Evolutionary conservation across 2,888 invertebrate species (phyloP), one percentile per base, ranked within the genome.

Genomic region (Hypercompe scribonia): DNA sequence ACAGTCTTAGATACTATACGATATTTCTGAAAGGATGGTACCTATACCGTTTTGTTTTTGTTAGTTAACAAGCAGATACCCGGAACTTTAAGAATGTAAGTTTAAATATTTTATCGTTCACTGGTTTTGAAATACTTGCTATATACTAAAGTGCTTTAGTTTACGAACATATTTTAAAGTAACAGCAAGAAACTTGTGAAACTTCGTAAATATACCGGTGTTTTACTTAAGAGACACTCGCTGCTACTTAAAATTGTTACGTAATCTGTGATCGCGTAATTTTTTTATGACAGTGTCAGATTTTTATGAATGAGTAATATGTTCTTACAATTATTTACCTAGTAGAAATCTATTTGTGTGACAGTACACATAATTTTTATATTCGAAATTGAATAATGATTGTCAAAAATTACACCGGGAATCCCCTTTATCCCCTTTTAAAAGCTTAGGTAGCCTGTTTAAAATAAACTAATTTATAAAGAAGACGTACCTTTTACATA

Each of bases 71-170:
- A 58, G 15, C 50, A 68, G 61, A 68, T 68, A 31, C 31, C 64
- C 33, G 34, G 33, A n/a, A 50, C n/a, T 42, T 58, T 18, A 39
- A 64, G 65, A 68, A 64, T 68, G n/a, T 33, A 33, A n/a, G 34
- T 65, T 36, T 31, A 36, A 65, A 54, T 61, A 70, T 64, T 72
- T 68, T 54, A 64, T 10, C 36, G 65, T 11, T 58, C 31, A 64
- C 65, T 5, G 39, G n/a, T 46, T 70, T 70, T 34, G 15, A 70
- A 73, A 69, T 73, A 73, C 42, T 73, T 73, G 54, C 65, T 8
- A 42, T 73, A 33, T 58, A 46, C 65, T 42, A 54, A 39, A 42
- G 28, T 24, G 50, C 58, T 68, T 66, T 21, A 33, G 33, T 65
- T 58, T 70, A 65, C n/a, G 65, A 42, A 67, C 39, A 46, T 39